Percentiles rank a stretch among this genome's conserved stretches.
Evolutionary conservation across 2,113 vertebrate species (phyloP).

Genomic region (Bostrychus sinensis): DNA sequence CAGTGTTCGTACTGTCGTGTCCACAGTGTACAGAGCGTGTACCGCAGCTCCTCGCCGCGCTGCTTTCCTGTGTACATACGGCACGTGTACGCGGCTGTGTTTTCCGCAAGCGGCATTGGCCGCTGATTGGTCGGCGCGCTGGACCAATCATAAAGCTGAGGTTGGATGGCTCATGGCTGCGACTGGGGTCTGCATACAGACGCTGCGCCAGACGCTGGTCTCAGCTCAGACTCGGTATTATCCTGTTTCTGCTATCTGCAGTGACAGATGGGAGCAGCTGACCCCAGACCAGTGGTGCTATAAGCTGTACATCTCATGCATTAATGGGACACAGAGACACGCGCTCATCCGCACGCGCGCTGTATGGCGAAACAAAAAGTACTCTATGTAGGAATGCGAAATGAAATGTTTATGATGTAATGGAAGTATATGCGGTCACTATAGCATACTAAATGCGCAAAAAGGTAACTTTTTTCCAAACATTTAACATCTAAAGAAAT

Average conservation of each 20-base stretch:
- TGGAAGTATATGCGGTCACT: too few species aligned
- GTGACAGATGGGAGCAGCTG: neutral
- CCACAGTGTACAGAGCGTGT: neutral
- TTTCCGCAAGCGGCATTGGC: constrained; percentile 38
- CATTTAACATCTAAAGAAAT: too few species aligned
- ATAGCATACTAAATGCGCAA: too few species aligned
- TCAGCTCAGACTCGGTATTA: constrained; percentile 13
- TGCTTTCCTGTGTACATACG: constrained; percentile 24
- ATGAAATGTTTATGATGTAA: too few species aligned
- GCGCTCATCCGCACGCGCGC: neutral
- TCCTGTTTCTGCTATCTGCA: neutral
- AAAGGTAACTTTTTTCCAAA: too few species aligned
- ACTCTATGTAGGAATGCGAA: too few species aligned
- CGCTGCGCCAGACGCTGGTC: constrained; percentile 3
- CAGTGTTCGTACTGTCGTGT: neutral
- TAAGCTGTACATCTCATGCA: neutral
- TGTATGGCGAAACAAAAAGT: neutral
- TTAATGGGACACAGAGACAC: too few species aligned
- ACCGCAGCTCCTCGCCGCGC: neutral
- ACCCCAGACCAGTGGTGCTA: constrained; percentile 13
- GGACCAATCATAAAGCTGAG: constrained; percentile 56
- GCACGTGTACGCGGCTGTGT: constrained; percentile 72
- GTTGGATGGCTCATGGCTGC: constrained; percentile 4
- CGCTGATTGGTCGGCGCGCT: constrained; percentile 57
- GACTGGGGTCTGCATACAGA: neutral